These are phyloP conservation scores for Spodoptera frugiperda DNA, from an alignment of 1,140 invertebrate species.

Conservation along the genomic window DNA sequence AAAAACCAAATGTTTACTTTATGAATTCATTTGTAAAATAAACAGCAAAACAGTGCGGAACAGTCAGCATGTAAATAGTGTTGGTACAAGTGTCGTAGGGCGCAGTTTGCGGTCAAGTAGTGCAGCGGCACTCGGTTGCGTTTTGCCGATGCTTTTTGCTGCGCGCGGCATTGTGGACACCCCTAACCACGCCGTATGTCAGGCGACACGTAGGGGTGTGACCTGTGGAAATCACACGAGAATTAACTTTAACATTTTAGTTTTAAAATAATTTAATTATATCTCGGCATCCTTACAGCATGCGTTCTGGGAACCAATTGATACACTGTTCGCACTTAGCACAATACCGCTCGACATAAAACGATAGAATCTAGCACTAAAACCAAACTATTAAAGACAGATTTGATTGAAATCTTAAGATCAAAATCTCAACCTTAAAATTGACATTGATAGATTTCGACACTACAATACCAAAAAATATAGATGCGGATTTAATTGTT, in stretches of 20 bases:
- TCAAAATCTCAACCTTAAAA: no score
- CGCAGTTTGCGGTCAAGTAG: conserved; percentile 76
- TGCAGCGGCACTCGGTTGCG: conserved; percentile 61
- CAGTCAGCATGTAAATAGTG: conserved; percentile 38
- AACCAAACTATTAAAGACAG: no score
- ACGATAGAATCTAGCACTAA: no score
- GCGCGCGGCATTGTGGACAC: conserved; percentile 58
- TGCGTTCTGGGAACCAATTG: no score
- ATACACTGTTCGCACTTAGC: no score
- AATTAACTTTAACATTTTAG: background rate
- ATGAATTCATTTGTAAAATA: background rate
- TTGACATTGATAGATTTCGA: no score
- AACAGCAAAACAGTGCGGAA: background rate
- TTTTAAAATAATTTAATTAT: background rate
- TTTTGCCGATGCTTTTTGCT: conserved; percentile 75
- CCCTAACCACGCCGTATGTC: conserved; percentile 58
- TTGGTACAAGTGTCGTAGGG: conserved; percentile 56
- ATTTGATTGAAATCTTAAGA: no score
- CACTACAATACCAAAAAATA: no score
- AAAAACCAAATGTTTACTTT: background rate
- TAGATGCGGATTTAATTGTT: no score
- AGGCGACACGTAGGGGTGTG: conserved; percentile 28
- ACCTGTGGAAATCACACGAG: background rate
- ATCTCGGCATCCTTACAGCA: no score
- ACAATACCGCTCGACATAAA: no score